Conservation (phyloP, 2,888 invertebrate genomes). For the Trichacis sp. region DNA sequence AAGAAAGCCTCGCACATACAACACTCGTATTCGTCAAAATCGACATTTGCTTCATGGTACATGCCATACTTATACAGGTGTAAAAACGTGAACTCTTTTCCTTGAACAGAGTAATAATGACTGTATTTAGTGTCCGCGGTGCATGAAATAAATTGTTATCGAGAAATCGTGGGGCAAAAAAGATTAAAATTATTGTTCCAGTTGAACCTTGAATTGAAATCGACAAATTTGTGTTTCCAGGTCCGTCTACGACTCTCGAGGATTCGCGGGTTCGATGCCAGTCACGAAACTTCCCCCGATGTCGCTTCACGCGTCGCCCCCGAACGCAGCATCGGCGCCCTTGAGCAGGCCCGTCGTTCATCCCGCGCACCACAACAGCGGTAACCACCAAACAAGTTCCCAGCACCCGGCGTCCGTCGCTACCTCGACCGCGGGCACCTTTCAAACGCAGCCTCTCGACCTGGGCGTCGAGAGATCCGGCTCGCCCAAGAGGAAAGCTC, state of each 20-base stretch:
- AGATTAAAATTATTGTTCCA: too few species aligned
- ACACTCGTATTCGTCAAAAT: too few species aligned
- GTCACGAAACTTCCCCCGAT: constrained; percentile 67
- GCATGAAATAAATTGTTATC: too few species aligned
- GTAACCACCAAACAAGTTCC: constrained; percentile 48
- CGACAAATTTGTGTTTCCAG: too few species aligned
- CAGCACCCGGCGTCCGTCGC: constrained; percentile 44
- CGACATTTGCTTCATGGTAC: too few species aligned
- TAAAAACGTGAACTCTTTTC: background rate
- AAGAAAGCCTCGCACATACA: too few species aligned
- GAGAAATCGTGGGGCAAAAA: too few species aligned
- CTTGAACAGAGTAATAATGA: too few species aligned
- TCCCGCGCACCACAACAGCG: constrained; percentile 52
- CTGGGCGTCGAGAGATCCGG: constrained; percentile 74
- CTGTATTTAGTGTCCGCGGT: too few species aligned
- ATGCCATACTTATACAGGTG: too few species aligned
- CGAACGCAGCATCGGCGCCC: constrained; percentile 63
- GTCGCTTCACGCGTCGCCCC: constrained; percentile 62
- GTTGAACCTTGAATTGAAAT: too few species aligned
- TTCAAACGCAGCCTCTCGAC: constrained; percentile 84
- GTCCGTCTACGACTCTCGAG: constrained; percentile 67
- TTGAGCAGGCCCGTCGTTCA: constrained; percentile 62
- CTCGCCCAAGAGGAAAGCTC: constrained; percentile 76
- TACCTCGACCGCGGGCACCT: constrained; percentile 65
- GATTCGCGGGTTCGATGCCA: constrained; percentile 55